phyloP scores from a whole-genome alignment of 2,888 invertebrate species.

The Eristalinus aeneus region DNA sequence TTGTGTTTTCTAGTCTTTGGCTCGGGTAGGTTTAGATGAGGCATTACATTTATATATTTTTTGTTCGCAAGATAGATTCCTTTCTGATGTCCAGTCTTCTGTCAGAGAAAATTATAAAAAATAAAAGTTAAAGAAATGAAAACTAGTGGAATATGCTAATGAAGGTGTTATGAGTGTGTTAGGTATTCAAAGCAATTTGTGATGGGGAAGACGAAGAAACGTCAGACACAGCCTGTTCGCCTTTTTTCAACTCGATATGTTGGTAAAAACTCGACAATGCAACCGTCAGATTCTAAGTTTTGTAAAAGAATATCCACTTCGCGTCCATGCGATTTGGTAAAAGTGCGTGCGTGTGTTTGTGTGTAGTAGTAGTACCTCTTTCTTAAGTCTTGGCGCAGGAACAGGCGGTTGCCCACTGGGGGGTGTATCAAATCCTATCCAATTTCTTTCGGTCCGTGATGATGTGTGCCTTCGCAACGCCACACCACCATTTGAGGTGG shows the following conservation, averaged over 20 bases:
- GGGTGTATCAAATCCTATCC: conserved; percentile 73
- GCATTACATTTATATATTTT: conserved; percentile 56
- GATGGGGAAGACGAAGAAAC: neutral
- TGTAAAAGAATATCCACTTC: conserved; percentile 46
- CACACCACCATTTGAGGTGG: conserved; percentile 70
- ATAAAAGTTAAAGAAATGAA: conserved; percentile 8
- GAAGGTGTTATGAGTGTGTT: neutral
- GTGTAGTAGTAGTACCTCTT: conserved; percentile 77
- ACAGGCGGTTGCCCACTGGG: conserved; percentile 74
- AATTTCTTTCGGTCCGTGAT: conserved; percentile 76
- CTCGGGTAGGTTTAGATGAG: conserved; percentile 39
- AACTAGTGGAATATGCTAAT: neutral
- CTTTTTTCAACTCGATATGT: neutral
- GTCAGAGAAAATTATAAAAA: conserved; percentile 21
- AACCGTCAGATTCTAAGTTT: conserved; percentile 36
- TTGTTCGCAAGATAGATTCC: conserved; percentile 44
- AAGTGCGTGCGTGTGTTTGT: conserved; percentile 40
- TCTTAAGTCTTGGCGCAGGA: conserved; percentile 78
- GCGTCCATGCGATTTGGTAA: conserved; percentile 66
- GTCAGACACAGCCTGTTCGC: neutral
- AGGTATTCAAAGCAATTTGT: conserved; percentile 22
- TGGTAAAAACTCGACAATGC: conserved; percentile 63
- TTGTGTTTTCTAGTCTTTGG: conserved; percentile 27
- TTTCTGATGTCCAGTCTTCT: conserved; percentile 25
- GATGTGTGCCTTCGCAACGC: conserved; percentile 75